phyloP scores from a whole-genome alignment of 1,140 invertebrate species.

The Hylaeus volcanicus region DNA sequence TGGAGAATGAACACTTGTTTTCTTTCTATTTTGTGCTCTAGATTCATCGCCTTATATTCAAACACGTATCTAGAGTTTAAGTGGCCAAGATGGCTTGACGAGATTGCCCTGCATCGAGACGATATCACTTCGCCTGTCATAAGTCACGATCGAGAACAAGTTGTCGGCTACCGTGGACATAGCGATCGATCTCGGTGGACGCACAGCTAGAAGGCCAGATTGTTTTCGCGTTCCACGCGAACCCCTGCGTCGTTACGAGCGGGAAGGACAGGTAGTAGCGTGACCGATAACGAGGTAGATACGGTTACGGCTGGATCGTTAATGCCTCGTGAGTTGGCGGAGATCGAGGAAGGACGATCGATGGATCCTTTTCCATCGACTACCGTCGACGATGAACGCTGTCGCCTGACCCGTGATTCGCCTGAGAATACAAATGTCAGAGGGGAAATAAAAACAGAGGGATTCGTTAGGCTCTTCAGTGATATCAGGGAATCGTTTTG shows the following conservation, averaged over 20 bases:
- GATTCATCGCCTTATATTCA: slow-evolving; percentile 20
- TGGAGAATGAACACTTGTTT: not conserved
- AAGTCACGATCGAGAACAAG: slow-evolving; percentile 36
- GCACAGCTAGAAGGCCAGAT: slow-evolving; percentile 46
- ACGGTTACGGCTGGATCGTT: slow-evolving; percentile 37
- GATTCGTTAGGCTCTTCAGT: not conserved
- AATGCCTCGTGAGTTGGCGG: slow-evolving; percentile 24
- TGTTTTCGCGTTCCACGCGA: slow-evolving; percentile 50
- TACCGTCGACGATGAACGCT: slow-evolving; percentile 10
- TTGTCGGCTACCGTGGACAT: slow-evolving; percentile 52
- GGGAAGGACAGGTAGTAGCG: slow-evolving; percentile 45
- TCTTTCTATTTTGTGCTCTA: not conserved
- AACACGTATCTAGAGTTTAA: not conserved
- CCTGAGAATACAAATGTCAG: slow-evolving; percentile 41
- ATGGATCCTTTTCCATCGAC: slow-evolving; percentile 30
- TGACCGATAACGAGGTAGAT: slow-evolving; percentile 52
- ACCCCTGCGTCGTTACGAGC: slow-evolving; percentile 9
- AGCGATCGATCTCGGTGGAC: slow-evolving; percentile 29
- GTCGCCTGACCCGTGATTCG: slow-evolving; percentile 21
- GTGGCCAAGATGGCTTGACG: not conserved
- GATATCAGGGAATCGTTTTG: not conserved
- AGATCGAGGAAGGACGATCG: slow-evolving; percentile 50
- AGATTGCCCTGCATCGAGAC: not conserved
- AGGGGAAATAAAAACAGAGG: not conserved
- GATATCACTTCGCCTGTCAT: slow-evolving; percentile 47